Evolutionary conservation across 2,888 invertebrate genomes (phyloP).

Genomic region (Notocelia uddmanniana): DNA sequence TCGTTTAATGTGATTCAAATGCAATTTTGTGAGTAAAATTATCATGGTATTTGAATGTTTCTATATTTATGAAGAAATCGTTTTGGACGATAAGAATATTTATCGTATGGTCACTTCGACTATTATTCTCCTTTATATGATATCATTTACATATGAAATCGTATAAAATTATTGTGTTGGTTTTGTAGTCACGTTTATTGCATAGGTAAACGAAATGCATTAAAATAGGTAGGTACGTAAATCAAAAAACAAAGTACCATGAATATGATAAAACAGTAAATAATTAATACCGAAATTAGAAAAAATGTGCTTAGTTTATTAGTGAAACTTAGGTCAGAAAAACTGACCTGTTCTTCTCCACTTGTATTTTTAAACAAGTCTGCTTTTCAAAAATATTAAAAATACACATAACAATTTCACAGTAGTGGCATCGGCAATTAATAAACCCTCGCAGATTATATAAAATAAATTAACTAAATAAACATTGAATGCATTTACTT

Average conservation of each 20-base stretch:
- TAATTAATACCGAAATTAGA: background rate
- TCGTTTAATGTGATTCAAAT: constrained; percentile 33
- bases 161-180: background rate
- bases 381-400: too few relatives aligned
- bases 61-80: constrained; percentile 33
- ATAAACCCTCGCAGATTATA: too few relatives aligned
- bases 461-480: too few relatives aligned
- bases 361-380: too few relatives aligned
- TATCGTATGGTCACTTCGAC: constrained; percentile 16
- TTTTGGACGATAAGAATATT: constrained; percentile 25
- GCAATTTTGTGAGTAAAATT: constrained; percentile 31
- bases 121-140: constrained; percentile 20
- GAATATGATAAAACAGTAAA: background rate
- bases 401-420: too few relatives aligned
- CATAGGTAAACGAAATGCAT: background rate
- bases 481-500: too few relatives aligned
- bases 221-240: background rate
- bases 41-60: constrained; percentile 36
- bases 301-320: background rate
- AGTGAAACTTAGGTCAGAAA: too few relatives aligned
- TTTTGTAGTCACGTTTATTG: background rate
- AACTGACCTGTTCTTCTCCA: too few relatives aligned
- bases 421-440: too few relatives aligned
- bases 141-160: constrained; percentile 11
- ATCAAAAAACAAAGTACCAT: background rate